These are phyloP conservation scores for Villa cingulata DNA, from an alignment of 2,888 invertebrate species.

Conservation along the genomic window DNA sequence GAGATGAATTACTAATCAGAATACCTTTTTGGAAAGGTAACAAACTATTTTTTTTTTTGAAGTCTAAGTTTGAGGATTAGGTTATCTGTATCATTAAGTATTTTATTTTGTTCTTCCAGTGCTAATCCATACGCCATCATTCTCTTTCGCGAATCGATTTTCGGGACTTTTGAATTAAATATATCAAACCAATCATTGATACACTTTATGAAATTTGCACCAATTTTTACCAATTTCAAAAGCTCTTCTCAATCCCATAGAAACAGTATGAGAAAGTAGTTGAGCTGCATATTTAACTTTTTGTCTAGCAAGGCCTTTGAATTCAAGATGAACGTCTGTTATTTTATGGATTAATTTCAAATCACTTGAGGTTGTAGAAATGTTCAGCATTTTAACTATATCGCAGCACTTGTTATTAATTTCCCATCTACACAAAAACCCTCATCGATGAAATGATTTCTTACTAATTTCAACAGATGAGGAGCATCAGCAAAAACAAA, in stretches of 20 bases:
- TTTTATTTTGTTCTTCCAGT: slow-evolving; percentile 12
- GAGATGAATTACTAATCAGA: slow-evolving; percentile 9
- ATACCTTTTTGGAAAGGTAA: slow-evolving; percentile 19
- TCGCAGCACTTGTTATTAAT: slow-evolving; percentile 4
- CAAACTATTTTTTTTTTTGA: slow-evolving; percentile 10
- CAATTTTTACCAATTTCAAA: slow-evolving; percentile 10
- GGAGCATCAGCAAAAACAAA: slow-evolving; percentile 9
- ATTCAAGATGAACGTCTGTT: neutral
- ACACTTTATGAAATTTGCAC: slow-evolving; percentile 15
- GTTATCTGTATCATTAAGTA: slow-evolving; percentile 14
- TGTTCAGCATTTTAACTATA: neutral
- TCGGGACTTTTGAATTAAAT: slow-evolving; percentile 14
- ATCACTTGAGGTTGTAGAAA: neutral
- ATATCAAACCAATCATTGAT: slow-evolving; percentile 18
- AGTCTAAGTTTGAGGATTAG: neutral
- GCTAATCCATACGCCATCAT: slow-evolving; percentile 16
- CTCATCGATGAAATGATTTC: slow-evolving; percentile 13
- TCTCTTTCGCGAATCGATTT: slow-evolving; percentile 13
- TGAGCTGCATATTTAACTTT: slow-evolving; percentile 13
- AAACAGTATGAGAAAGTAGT: slow-evolving; percentile 17
- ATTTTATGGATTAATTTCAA: neutral
- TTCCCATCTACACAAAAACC: slow-evolving; percentile 11
- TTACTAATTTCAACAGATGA: slow-evolving; percentile 13
- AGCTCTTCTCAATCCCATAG: slow-evolving; percentile 14
- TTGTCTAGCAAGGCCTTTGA: neutral